These are phyloP conservation scores for Halcyon chelicuti DNA, from an alignment of 2,797 vertebrate species.

Conservation along the genomic window DNA sequence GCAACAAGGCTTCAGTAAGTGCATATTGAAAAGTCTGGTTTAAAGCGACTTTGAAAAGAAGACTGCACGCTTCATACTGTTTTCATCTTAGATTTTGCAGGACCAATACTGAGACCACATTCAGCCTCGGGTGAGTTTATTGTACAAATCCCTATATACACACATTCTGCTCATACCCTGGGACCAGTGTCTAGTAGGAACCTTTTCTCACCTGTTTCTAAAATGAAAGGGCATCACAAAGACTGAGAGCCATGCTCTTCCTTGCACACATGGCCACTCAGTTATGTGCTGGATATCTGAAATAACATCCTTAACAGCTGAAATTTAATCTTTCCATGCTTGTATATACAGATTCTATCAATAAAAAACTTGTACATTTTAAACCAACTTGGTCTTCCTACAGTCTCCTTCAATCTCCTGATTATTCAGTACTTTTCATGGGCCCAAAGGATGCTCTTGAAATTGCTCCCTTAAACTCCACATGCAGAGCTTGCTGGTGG, in stretches of 20 bases:
- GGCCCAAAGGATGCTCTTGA: neutral
- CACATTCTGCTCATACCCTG: neutral
- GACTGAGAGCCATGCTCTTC: neutral
- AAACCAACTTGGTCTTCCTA: neutral
- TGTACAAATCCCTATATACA: neutral
- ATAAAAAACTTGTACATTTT: neutral
- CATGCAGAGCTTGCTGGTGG: neutral
- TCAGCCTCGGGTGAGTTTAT: neutral
- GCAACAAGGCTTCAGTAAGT: neutral
- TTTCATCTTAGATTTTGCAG: neutral
- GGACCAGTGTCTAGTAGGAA: neutral
- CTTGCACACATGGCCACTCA: neutral
- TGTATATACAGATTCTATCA: neutral
- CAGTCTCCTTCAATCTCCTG: neutral
- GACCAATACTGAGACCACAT: neutral
- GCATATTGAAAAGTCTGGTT: neutral
- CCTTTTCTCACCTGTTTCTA: neutral
- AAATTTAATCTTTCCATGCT: neutral
- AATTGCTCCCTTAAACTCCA: neutral
- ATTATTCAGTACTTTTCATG: neutral
- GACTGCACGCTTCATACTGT: neutral
- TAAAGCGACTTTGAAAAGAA: neutral
- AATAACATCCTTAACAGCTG: neutral
- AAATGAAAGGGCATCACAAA: neutral
- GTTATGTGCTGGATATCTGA: neutral